Percentiles rank a stretch among this genome's conserved stretches.
These are phyloP conservation scores for Spisula solida DNA, from an alignment of 2,888 invertebrate genomes.

Conservation along the genomic window DNA sequence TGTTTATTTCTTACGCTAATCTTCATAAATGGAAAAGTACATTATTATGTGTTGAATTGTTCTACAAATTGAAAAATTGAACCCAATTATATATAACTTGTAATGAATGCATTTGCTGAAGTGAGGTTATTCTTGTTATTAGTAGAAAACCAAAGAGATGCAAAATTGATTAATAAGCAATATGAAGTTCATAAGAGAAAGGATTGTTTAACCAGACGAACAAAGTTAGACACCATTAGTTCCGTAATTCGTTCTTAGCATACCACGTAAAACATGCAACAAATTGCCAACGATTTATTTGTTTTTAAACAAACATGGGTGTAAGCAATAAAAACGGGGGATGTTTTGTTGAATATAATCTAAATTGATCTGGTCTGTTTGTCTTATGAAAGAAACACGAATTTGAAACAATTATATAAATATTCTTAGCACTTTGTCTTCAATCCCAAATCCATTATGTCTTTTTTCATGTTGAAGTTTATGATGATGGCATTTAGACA, in stretches of 20 bases:
- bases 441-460: background rate
- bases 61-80: too few species aligned
- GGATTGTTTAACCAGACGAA: background rate
- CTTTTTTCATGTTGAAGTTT: background rate
- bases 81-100: background rate
- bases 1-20: too few species aligned
- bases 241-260: background rate
- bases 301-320: slow-evolving; percentile 9
- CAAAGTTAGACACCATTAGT: background rate
- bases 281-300: background rate
- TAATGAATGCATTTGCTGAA: background rate
- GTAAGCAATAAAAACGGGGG: background rate
- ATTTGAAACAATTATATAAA: background rate
- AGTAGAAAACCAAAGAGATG: background rate
- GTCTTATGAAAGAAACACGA: background rate
- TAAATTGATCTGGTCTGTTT: slow-evolving; percentile 5
- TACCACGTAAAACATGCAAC: background rate
- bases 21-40: too few species aligned
- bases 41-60: too few species aligned
- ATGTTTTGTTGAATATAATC: background rate
- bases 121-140: background rate
- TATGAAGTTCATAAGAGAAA: background rate
- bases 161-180: background rate
- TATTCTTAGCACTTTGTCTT: background rate
- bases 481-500: background rate